Base-by-base conservation (phyloP, 2,113 vertebrate genomes). In the Brachionichthys hirsutus region DNA sequence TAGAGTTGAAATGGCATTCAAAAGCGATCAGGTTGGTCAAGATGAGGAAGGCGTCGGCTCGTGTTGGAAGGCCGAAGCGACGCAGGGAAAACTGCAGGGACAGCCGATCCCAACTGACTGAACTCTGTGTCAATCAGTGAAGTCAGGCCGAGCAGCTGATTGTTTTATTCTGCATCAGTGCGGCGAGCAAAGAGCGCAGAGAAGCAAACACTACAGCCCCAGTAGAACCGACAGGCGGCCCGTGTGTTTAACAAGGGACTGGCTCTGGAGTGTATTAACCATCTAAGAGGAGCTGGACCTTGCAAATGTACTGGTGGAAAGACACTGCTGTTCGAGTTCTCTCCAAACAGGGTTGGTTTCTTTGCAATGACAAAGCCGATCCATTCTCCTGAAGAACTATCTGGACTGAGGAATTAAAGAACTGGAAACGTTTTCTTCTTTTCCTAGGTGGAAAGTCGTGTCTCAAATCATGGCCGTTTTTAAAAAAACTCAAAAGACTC, bases 1-100 rank as follows among this genome's bases (percentile, higher is more conserved):
- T 59, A 70, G 59, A 76, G 61, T 60, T 88, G 90, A 85, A 90
- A 87, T 87, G 86, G 88, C 85, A 88, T 89, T 89, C 86, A 83
- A 65, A 75, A 81, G 83, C 89, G 86, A 89, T 87, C 82, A 80
- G 82, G 81, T 81, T 76, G 78, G 84, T 84, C 73, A 73, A 76
- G 80, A 75, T 80, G 64, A 60, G 69, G 78, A 80, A 80, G 76
- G 64, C 75, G 78, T 68, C 67, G 22, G 73, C 58, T 54, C 53
- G 62, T 40, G 70, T 67, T 47, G 69, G 74, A 60, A 67, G 51
- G 60, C 42, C 61, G 61, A 15, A 54, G 66, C 50, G 38, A 65
- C 18, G 67, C 75, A 13, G 19, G 67, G 51, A 66, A 65, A 81
- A 52, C 62, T 19, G 70, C 70, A 12, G 44, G 30, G 62, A 67